Conservation (phyloP, 2,113 vertebrate species). For the Camelus dromedarius region DNA sequence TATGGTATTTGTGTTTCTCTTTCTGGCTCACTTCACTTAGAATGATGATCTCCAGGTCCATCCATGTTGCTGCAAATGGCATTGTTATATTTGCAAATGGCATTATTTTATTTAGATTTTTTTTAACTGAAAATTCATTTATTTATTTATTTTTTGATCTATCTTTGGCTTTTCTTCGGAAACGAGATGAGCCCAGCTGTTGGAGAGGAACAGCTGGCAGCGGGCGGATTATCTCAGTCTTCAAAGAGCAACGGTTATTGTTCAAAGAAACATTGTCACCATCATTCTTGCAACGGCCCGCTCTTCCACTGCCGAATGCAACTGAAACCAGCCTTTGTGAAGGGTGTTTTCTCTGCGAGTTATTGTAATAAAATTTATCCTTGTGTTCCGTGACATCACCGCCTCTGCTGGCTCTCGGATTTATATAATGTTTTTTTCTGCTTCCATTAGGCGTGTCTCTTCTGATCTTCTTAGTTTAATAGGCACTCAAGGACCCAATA, state of each 20-base stretch:
- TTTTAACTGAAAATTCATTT: neutral
- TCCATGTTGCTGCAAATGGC: no score
- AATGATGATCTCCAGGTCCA: no score
- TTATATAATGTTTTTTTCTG: neutral
- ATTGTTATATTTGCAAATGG: no score
- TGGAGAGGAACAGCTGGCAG: neutral
- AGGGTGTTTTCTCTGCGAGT: accelerated
- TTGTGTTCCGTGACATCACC: accelerated
- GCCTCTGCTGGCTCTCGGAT: neutral
- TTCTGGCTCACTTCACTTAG: no score
- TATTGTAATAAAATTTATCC: accelerated
- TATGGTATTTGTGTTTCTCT: no score
- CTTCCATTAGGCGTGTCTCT: neutral
- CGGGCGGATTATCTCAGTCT: neutral
- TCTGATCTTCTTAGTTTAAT: neutral
- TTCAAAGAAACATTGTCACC: neutral
- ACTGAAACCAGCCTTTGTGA: neutral
- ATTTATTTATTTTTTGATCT: neutral
- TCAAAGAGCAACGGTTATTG: neutral
- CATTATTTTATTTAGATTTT: neutral
- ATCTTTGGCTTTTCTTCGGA: neutral
- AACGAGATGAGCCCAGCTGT: neutral
- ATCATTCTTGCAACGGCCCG: accelerated
- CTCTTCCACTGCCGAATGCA: accelerated
- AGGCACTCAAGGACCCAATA: neutral